Conservation (phyloP, 30 jellyfish, hydroid and myxozoan species). For the Chironex yamaguchii region DNA sequence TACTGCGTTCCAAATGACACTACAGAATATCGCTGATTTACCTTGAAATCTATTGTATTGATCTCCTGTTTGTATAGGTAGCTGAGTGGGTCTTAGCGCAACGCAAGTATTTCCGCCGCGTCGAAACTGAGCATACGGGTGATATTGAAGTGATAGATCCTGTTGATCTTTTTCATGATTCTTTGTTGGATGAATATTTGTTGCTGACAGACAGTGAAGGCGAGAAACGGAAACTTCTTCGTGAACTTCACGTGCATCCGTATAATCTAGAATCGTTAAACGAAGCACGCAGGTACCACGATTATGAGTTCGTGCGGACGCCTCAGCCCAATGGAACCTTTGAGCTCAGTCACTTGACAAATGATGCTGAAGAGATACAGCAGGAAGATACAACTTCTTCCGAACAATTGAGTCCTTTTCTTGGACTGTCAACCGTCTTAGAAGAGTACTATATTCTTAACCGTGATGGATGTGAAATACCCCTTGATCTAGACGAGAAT, state of each 20-base stretch:
- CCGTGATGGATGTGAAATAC: constrained; percentile 87
- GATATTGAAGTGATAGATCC: constrained; percentile 98
- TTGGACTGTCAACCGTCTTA: constrained; percentile 77
- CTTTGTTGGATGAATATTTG: constrained; percentile 83
- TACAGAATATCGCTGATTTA: no score
- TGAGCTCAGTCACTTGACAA: constrained; percentile 68
- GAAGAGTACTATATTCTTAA: constrained; percentile 65
- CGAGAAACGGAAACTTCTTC: constrained; percentile 85
- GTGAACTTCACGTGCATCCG: constrained; percentile 81
- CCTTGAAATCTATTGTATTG: not conserved
- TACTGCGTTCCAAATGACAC: no score
- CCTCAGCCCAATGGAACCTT: constrained; percentile 66
- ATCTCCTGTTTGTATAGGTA: constrained; percentile 56
- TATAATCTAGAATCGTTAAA: constrained; percentile 78
- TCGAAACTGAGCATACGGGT: constrained; percentile 77
- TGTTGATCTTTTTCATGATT: constrained; percentile 94
- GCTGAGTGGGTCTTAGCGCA: constrained; percentile 96
- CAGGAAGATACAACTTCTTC: constrained; percentile 13
- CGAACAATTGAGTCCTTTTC: constrained; percentile 30
- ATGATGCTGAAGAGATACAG: not conserved
- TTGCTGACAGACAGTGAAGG: constrained; percentile 82
- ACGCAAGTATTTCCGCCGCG: constrained; percentile 73
- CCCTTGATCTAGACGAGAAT: not conserved
- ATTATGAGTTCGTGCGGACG: constrained; percentile 71
- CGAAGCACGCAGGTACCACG: constrained; percentile 75